Percentiles rank a stretch among this genome's conserved stretches.
Evolutionary conservation across 2,797 vertebrate species (phyloP).

Genomic region (Chrysocyon brachyurus): DNA sequence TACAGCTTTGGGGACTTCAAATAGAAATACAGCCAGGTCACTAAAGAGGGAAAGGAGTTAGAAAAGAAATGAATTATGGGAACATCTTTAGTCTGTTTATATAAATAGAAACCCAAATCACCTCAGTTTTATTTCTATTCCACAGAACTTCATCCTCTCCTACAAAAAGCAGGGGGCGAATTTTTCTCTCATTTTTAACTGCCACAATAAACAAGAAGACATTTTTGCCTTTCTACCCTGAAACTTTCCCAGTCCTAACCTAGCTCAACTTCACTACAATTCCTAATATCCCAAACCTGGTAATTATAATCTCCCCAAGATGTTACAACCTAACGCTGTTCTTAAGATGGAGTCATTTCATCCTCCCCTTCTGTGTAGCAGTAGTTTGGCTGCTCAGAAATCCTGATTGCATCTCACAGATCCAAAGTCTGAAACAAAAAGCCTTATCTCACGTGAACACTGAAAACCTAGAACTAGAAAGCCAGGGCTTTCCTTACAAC

Average conservation of each 20-base stretch:
- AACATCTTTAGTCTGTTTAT: constrained; percentile 7
- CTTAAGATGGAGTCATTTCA: not conserved
- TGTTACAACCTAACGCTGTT: not conserved
- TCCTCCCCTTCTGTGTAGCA: not conserved
- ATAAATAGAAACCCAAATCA: constrained; percentile 17
- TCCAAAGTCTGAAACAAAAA: not conserved
- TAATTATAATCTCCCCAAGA: not conserved
- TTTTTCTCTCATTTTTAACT: not conserved
- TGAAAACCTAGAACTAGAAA: not conserved
- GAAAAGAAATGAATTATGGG: not conserved
- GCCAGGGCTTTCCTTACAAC: not conserved
- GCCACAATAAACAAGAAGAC: not conserved
- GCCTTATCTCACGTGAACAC: not conserved
- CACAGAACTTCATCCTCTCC: constrained; percentile 6
- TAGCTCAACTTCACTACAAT: not conserved
- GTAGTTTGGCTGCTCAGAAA: not conserved
- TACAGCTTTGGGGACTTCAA: constrained; percentile 1
- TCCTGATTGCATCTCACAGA: not conserved
- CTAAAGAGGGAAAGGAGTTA: not conserved
- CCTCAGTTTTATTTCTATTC: not conserved
- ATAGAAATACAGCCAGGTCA: not conserved
- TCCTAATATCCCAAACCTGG: not conserved
- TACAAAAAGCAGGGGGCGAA: not conserved
- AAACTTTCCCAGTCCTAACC: not conserved
- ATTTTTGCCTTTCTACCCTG: not conserved